Conservation (phyloP, 2,113 vertebrate species). For the Pangasianodon gigas region DNA sequence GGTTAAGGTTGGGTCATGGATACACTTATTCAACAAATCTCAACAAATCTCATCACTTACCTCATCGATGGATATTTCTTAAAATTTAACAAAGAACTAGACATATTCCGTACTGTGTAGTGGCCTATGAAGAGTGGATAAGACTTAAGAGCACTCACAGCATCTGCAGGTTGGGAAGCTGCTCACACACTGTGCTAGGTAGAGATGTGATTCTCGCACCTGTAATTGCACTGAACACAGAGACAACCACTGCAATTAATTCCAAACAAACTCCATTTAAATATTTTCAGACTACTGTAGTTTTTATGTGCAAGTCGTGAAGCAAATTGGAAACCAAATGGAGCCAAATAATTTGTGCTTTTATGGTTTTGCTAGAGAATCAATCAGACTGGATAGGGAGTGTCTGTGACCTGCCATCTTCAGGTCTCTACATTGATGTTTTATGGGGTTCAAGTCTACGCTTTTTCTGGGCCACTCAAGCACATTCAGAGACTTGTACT, state of each 20-base stretch:
- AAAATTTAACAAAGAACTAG: neutral
- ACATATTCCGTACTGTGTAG: neutral
- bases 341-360: neutral
- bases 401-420: neutral
- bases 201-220: conserved; percentile 86
- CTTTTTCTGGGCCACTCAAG: neutral
- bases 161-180: conserved; percentile 87
- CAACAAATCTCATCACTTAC: neutral
- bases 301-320: neutral
- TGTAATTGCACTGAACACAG: conserved; percentile 76
- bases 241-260: neutral
- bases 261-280: neutral
- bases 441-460: neutral
- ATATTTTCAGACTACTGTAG: neutral
- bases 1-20: neutral
- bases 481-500: neutral
- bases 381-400: neutral
- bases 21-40: neutral
- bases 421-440: neutral
- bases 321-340: neutral
- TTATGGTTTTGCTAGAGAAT: neutral
- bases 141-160: conserved; percentile 76
- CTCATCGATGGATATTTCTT: neutral
- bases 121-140: too few species aligned
- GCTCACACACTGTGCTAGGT: conserved; percentile 81